Base-by-base conservation (phyloP, 1,140 invertebrate genomes). In the Drosophila parabipectinata region DNA sequence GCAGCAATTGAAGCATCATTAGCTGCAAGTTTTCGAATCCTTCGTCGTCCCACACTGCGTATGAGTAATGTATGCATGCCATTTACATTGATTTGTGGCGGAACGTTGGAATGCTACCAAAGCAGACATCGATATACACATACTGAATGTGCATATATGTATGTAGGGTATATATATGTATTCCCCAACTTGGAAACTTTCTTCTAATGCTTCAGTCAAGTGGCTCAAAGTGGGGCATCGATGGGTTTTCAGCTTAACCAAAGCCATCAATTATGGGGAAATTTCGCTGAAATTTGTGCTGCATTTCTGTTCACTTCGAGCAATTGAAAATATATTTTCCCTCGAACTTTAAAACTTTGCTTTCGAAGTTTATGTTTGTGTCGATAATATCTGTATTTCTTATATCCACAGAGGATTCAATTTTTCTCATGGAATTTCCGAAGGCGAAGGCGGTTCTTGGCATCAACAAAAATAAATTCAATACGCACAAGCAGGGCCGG, bases 1-100 rank as follows among this genome's bases (percentile, higher is more conserved):
- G 66, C 83, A 87, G 83, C 82, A 72, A 87, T 87, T 87, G 82
- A 87, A 87, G 82, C 78, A 88, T 87, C 82, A 87, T 87, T 87
- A 87, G 82, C 82, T 87, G 83, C 82, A 88, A 79, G 82, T 85
- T 87, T 72, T 72, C 41, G 56, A 68, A 48, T 60, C 45, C 45
- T 41, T 64, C 41, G 41, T 21, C 32, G 60, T 45, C 53, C 83
- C 77, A 72, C 78, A 44, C 44, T 61, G 75, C 82, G 82, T 87
- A 87, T 88, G 82, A 88, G 82, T 87, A 87, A 87, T 87, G 83
- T 72, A 87, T 88, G 82, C 82, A 82, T 76, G 76, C 78, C 78
- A 85, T 85, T 85, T 72, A 87, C 82, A 85, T 85, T 88, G 82
- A 85, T 85, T 85, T 85, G 68, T 72, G 73, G 61, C 67, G 67